Conservation (phyloP, 2,888 invertebrate species). For the Tipula vernalis region DNA sequence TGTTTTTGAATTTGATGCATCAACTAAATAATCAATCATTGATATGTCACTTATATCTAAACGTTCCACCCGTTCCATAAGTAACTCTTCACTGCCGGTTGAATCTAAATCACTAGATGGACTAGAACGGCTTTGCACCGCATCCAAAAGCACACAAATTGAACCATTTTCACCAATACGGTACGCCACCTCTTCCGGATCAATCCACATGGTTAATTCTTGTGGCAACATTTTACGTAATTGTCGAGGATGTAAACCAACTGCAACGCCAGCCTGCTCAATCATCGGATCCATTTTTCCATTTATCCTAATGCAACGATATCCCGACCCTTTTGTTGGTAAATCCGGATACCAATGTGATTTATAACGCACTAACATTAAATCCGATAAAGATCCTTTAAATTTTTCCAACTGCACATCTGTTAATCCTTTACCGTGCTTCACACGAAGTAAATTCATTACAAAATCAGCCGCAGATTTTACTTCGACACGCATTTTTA, state of each 20-base stretch:
- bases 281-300: conserved; percentile 57
- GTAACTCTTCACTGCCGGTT: conserved; percentile 13
- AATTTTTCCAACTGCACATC: conserved; percentile 35
- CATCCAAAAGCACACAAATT: conserved; percentile 43
- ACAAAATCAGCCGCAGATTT: conserved; percentile 40
- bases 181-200: conserved; percentile 58
- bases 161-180: conserved; percentile 52
- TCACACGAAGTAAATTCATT: conserved; percentile 36
- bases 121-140: conserved; percentile 14
- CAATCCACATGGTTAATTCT: conserved; percentile 66
- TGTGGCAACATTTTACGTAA: conserved; percentile 44
- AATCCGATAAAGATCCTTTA: conserved; percentile 33
- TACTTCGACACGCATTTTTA: conserved; percentile 30
- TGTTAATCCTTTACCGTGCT: conserved; percentile 18
- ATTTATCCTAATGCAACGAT: conserved; percentile 57
- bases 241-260: conserved; percentile 46
- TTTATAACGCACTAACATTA: conserved; percentile 40
- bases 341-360: conserved; percentile 65
- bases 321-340: conserved; percentile 55
- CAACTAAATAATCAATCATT: conserved; percentile 7
- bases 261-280: conserved; percentile 47
- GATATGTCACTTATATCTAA: conserved; percentile 11
- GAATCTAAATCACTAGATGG: conserved; percentile 16
- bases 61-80: conserved; percentile 13
- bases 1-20: conserved; percentile 7